A percentile compares a stretch with the other conserved stretches of the same genome.
These are phyloP conservation scores for Ginglymostoma cirratum DNA, from an alignment of 2,113 vertebrate species.

Conservation along the genomic window DNA sequence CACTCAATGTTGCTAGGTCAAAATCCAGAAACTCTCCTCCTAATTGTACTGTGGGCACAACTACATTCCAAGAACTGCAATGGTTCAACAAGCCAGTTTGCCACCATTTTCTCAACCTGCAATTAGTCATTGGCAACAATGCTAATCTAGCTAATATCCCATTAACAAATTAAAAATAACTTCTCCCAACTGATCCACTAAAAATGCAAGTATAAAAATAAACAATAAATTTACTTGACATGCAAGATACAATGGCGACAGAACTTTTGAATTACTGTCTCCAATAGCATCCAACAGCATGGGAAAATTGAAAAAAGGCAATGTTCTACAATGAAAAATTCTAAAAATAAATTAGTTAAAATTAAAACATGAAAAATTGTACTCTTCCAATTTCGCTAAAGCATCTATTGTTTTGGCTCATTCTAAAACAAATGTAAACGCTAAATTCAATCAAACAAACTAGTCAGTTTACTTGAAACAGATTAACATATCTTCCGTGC, in stretches of 20 bases:
- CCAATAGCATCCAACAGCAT: background rate
- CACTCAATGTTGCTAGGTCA: too few species aligned
- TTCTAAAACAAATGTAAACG: background rate
- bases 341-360: constrained; percentile 6
- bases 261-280: background rate
- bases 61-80: too few species aligned
- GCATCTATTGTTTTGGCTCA: background rate
- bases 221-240: background rate
- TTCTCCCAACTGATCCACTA: background rate
- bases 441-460: background rate
- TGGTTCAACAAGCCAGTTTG: too few species aligned
- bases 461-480: background rate
- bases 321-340: background rate
- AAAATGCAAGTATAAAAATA: background rate
- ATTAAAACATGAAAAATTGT: background rate
- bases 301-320: background rate
- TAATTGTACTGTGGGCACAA: too few species aligned
- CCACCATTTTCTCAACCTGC: too few species aligned
- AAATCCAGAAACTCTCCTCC: too few species aligned
- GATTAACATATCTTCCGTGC: background rate
- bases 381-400: background rate
- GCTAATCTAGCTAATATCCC: too few species aligned
- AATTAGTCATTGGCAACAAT: too few species aligned
- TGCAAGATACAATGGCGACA: background rate
- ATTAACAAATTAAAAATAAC: background rate